Percentiles rank a stretch among this genome's conserved stretches.
Evolutionary conservation across 1,140 invertebrate genomes (phyloP).

Genomic region (Drosophila orosa): DNA sequence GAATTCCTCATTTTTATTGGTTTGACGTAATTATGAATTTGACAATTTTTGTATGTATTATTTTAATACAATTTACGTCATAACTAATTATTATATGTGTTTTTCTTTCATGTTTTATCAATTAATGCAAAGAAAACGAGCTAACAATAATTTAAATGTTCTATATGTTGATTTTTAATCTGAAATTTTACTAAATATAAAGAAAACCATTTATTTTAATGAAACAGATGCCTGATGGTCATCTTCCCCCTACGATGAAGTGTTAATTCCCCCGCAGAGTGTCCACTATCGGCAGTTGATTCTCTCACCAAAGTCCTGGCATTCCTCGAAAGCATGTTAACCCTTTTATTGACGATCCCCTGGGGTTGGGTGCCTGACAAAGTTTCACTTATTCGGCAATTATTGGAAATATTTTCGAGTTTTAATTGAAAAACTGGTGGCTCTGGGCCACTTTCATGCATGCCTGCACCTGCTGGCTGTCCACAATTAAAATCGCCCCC

Average conservation of each 20-base stretch:
- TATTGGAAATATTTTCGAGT: constrained; percentile 64
- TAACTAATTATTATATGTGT: too few relatives aligned
- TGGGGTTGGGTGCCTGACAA: constrained; percentile 18
- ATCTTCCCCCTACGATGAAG: not conserved
- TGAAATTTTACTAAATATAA: not conserved
- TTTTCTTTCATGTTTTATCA: too few relatives aligned
- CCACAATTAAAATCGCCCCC: constrained; percentile 59
- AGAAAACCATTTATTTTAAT: not conserved
- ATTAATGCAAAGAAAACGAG: not conserved
- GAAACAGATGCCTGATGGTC: not conserved
- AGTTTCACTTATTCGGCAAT: constrained; percentile 63
- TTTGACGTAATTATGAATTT: not conserved
- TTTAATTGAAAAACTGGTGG: constrained; percentile 66
- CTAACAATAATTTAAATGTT: not conserved
- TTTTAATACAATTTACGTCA: not conserved
- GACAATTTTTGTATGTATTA: not conserved
- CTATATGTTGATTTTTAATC: too few relatives aligned
- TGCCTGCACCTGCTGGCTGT: constrained; percentile 59
- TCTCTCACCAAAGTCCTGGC: not conserved
- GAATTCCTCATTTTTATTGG: not conserved
- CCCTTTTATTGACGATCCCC: constrained; percentile 1
- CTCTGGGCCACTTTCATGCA: constrained; percentile 67
- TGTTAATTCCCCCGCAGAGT: not conserved
- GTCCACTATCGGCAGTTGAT: not conserved
- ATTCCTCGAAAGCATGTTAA: constrained; percentile 27